Conservation (phyloP, 2,888 invertebrate species). For the Nemoura dubitans region DNA sequence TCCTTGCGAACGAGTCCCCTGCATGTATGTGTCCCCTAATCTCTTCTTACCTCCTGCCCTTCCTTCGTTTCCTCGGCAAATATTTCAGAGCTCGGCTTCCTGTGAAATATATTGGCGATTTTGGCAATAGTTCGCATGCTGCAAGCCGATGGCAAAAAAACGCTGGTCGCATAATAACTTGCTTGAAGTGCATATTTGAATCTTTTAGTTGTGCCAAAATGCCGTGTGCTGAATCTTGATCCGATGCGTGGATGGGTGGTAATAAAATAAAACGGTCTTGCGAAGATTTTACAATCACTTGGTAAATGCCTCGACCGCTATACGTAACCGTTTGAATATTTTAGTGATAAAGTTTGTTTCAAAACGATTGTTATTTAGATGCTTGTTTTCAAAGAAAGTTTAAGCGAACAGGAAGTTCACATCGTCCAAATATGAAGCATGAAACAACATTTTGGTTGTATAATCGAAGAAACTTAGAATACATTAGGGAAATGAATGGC, state of each 20-base stretch:
- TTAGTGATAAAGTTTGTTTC: slow-evolving; percentile 19
- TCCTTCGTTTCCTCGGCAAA: neutral
- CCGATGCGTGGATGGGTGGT: neutral
- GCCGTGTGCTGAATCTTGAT: neutral
- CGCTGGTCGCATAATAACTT: neutral
- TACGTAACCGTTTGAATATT: slow-evolving; percentile 17
- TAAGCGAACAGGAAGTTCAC: neutral
- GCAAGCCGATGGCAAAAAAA: neutral
- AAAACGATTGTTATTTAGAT: slow-evolving; percentile 23
- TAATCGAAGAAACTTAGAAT: neutral
- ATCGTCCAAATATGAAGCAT: neutral
- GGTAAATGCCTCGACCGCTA: neutral
- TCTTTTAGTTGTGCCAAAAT: neutral
- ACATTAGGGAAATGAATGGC: neutral
- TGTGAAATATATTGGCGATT: neutral
- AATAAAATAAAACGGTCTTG: neutral
- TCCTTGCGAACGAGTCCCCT: neutral
- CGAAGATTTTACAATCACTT: slow-evolving; percentile 4
- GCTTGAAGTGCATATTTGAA: neutral
- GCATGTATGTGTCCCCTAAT: neutral
- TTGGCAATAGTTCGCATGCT: neutral
- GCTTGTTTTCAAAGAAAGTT: slow-evolving; percentile 21
- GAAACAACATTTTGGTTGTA: slow-evolving; percentile 5
- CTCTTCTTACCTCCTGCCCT: neutral
- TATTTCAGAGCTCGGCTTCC: neutral